Conservation (phyloP, 2,797 vertebrate species). For the Squalus acanthias region DNA sequence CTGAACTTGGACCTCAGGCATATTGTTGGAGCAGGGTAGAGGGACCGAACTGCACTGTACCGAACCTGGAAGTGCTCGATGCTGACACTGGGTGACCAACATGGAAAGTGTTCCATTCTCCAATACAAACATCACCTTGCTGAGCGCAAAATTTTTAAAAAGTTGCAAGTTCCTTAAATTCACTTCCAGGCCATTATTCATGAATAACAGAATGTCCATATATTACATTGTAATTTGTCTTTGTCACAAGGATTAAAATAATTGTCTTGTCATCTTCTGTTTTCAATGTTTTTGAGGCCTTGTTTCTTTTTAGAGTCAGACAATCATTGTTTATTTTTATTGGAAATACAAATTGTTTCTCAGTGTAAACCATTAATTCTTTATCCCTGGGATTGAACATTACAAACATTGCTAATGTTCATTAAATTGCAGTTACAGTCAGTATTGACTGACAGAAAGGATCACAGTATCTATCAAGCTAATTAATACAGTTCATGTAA, state of each 20-base stretch:
- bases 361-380: not conserved
- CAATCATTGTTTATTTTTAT: not conserved
- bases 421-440: not conserved
- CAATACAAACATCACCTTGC: not conserved
- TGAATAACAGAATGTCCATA: not conserved
- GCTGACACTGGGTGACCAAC: not conserved
- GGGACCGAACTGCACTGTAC: not conserved
- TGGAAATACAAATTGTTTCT: constrained; percentile 7
- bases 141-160: not conserved
- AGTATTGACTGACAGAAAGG: not conserved
- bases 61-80: not conserved
- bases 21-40: not conserved
- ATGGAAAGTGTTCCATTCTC: no score
- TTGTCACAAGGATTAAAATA: not conserved
- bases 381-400: not conserved
- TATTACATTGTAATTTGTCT: not conserved
- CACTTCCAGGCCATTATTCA: not conserved
- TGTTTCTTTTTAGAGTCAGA: not conserved
- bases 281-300: not conserved
- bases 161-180: not conserved
- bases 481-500: not conserved
- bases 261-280: not conserved
- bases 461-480: not conserved
- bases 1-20: not conserved
- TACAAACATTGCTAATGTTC: not conserved